A percentile compares a stretch with the other conserved stretches of the same genome.
Conservation (phyloP, 92 coral and sea anemone genomes). For the Epizoanthus fatuus region DNA sequence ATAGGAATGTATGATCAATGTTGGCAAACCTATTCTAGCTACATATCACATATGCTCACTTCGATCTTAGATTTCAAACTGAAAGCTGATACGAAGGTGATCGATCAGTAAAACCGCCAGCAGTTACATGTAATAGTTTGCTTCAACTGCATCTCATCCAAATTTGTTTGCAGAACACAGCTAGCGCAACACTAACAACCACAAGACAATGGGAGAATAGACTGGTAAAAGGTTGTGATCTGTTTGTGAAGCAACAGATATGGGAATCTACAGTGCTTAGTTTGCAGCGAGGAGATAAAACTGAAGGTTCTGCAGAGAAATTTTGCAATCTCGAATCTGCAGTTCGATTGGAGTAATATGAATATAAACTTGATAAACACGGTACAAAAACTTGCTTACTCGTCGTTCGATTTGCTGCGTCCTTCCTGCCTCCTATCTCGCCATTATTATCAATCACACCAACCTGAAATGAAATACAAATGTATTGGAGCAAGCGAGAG, state of each 20-base stretch:
- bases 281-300: background rate
- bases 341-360: conserved; percentile 2
- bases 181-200: background rate
- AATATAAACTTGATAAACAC: conserved; percentile 34
- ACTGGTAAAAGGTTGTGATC: background rate
- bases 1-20: too few relatives aligned
- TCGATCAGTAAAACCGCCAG: background rate
- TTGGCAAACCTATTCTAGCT: background rate
- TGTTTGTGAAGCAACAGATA: conserved; percentile 15
- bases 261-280: background rate
- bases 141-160: background rate
- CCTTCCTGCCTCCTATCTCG: conserved; percentile 77
- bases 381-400: conserved; percentile 45
- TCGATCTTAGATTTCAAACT: background rate
- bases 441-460: conserved; percentile 93
- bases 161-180: conserved; percentile 18
- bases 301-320: conserved; percentile 9
- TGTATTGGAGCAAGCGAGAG: conserved; percentile 19
- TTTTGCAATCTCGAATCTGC: background rate
- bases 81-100: conserved; percentile 19
- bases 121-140: background rate
- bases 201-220: background rate
- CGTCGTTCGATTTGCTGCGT: conserved; percentile 56
- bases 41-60: background rate
- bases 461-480: conserved; percentile 64